Evolutionary conservation across 2,888 invertebrate species (phyloP).

Genomic region (Unio delphinus): DNA sequence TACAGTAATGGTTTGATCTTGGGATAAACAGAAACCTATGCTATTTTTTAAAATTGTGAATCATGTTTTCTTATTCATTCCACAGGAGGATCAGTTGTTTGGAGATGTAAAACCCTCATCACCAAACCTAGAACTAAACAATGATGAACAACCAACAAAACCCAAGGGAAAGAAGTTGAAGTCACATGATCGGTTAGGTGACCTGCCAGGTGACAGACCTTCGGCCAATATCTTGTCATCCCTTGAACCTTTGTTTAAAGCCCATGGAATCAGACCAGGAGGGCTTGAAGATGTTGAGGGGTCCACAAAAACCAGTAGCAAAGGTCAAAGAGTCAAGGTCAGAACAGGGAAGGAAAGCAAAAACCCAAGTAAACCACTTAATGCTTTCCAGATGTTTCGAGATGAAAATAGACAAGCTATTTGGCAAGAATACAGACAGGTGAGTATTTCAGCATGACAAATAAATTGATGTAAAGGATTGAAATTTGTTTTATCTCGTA

Average conservation of each 20-base stretch:
- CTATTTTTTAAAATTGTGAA: neutral
- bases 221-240: conserved; percentile 40
- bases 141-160: conserved; percentile 13
- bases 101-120: conserved; percentile 22
- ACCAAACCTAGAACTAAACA: conserved; percentile 1
- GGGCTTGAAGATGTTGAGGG: neutral
- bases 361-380: conserved; percentile 60
- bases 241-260: conserved; percentile 47
- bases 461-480: neutral
- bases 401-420: conserved; percentile 56
- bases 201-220: conserved; percentile 26
- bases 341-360: conserved; percentile 50
- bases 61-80: conserved; percentile 3
- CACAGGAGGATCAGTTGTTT: conserved; percentile 52
- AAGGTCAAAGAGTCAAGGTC: conserved; percentile 34
- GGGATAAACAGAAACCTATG: too few species aligned
- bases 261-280: conserved; percentile 35
- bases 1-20: neutral
- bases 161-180: conserved; percentile 28
- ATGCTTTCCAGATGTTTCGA: conserved; percentile 65
- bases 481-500: neutral
- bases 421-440: conserved; percentile 62
- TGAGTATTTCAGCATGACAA: conserved; percentile 13
- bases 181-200: conserved; percentile 21
- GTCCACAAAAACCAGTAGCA: conserved; percentile 10